Evolutionary conservation across 2,888 invertebrate species (phyloP).

Genomic region (Corbicula japonica): DNA sequence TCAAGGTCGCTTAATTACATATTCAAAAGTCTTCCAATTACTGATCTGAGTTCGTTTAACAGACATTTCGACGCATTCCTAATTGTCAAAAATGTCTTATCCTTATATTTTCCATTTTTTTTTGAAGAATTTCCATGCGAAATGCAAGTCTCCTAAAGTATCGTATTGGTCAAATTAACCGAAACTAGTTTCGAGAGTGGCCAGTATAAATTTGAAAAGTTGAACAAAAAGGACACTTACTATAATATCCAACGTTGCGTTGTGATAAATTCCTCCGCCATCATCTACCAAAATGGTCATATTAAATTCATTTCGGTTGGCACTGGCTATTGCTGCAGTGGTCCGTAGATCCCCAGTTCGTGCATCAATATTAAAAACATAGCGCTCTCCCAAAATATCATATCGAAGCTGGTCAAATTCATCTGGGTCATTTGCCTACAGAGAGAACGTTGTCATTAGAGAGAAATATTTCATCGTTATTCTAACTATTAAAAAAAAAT

Average conservation of each 20-base stretch:
- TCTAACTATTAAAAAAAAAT: background rate
- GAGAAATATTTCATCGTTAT: background rate
- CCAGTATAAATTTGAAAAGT: no score
- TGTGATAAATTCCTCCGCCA: background rate
- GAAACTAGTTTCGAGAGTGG: no score
- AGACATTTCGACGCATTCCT: no score
- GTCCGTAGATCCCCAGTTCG: constrained; percentile 37
- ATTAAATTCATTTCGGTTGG: constrained; percentile 1
- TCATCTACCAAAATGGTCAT: constrained; percentile 33
- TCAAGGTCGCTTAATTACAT: no score
- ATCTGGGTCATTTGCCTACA: constrained; percentile 30
- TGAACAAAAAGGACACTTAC: constrained; percentile 4
- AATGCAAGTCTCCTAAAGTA: no score
- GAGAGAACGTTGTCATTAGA: background rate
- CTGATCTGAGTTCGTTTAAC: no score
- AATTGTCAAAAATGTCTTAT: no score
- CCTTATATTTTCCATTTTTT: no score
- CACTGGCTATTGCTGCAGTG: constrained; percentile 33
- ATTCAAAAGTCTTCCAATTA: no score
- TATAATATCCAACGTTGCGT: background rate
- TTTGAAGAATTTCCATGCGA: no score
- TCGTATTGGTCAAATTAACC: no score
- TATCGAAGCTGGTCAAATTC: constrained; percentile 6
- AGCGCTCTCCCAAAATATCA: constrained; percentile 5
- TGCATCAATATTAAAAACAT: constrained; percentile 32